Evolutionary conservation across 1,140 invertebrate species (phyloP).

Genomic region (Oryctes rhinoceros): DNA sequence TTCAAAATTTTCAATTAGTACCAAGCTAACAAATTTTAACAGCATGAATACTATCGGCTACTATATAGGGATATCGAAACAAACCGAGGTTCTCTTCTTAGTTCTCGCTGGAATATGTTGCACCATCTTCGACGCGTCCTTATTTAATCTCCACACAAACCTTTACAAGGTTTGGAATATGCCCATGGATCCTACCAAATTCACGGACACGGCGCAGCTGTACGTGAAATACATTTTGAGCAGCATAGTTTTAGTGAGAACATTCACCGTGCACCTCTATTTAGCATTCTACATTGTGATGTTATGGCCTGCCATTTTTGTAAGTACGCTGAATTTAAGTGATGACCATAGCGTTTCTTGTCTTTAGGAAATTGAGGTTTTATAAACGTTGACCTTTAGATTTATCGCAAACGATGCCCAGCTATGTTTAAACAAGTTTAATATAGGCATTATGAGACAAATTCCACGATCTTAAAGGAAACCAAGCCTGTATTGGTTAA

Average conservation of each 20-base stretch:
- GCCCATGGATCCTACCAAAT: constrained; percentile 38
- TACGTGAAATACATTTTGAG: constrained; percentile 46
- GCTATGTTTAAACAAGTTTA: no score
- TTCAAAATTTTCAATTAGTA: not conserved
- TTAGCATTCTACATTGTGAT: constrained; percentile 48
- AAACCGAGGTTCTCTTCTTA: constrained; percentile 45
- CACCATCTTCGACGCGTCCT: constrained; percentile 48
- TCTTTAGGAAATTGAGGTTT: no score
- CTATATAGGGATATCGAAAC: constrained; percentile 45
- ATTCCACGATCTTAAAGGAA: no score
- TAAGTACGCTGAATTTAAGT: constrained; percentile 40
- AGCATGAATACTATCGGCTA: constrained; percentile 43
- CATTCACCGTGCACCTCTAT: constrained; percentile 48
- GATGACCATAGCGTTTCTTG: no score
- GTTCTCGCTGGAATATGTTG: constrained; percentile 46
- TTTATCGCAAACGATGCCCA: no score
- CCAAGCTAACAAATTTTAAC: not conserved
- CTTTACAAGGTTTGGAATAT: constrained; percentile 44
- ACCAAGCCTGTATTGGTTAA: no score
- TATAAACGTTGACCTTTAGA: no score
- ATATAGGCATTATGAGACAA: no score
- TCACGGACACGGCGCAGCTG: constrained; percentile 42
- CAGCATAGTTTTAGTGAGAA: constrained; percentile 44
- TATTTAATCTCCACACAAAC: constrained; percentile 44
- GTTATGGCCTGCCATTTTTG: constrained; percentile 49